Conservation (phyloP, 64 coral and sea anemone genomes). For the Stichodactyla helianthus region DNA sequence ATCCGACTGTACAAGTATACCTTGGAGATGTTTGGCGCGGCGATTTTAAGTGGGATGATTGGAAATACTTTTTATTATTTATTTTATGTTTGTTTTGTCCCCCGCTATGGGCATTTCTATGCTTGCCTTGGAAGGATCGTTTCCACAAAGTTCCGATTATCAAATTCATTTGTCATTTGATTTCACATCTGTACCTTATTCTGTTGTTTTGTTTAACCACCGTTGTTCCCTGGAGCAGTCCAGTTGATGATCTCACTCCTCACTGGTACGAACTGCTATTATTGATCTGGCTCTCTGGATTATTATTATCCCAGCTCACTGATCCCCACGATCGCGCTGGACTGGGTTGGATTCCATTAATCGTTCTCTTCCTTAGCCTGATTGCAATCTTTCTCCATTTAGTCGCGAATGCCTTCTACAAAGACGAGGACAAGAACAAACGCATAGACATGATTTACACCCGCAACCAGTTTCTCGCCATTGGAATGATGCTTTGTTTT, state of each 20-base stretch:
- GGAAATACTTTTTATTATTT: conserved; percentile 90
- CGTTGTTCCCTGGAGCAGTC: conserved; percentile 77
- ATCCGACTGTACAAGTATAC: conserved; percentile 89
- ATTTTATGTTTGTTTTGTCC: conserved; percentile 76
- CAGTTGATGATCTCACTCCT: conserved; percentile 40
- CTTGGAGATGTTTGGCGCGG: conserved; percentile 95
- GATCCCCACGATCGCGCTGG: conserved; percentile 90
- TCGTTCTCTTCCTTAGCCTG: conserved; percentile 73
- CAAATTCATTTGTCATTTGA: conserved; percentile 95
- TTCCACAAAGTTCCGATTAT: conserved; percentile 91
- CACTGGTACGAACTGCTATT: conserved; percentile 92
- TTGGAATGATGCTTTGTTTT: conserved; percentile 96
- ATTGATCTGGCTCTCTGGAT: conserved; percentile 88
- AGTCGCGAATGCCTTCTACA: conserved; percentile 64
- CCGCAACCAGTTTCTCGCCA: conserved; percentile 81
- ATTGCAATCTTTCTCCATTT: conserved; percentile 82
- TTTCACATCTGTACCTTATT: conserved; percentile 93
- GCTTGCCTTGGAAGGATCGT: conserved; percentile 92
- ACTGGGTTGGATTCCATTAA: conserved; percentile 86
- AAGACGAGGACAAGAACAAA: conserved; percentile 8
- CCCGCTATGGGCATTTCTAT: conserved; percentile 82
- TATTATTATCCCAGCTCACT: conserved; percentile 82
- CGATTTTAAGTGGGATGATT: conserved; percentile 88
- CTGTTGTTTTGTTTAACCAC: conserved; percentile 73
- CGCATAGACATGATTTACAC: conserved; percentile 63